A percentile compares a stretch with the other conserved stretches of the same genome.
Evolutionary conservation across 2,888 invertebrate species (phyloP).

Genomic region (Hermaeophaga mercurialis): DNA sequence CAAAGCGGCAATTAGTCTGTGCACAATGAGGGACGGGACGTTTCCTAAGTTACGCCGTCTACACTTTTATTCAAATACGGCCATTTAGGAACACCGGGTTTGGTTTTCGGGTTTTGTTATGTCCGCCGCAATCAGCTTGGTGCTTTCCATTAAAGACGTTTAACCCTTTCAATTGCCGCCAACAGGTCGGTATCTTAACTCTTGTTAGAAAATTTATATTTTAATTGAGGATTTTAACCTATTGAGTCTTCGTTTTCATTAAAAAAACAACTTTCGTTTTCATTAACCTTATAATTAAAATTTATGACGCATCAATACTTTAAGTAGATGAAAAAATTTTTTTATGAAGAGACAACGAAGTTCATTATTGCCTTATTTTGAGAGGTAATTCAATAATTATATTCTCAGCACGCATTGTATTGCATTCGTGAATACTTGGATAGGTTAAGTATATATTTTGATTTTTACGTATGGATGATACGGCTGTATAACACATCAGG

Average conservation of each 20-base stretch:
- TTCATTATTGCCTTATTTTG: too few species aligned
- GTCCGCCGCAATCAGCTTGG: conserved; percentile 26
- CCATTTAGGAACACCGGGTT: conserved; percentile 24
- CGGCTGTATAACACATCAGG: too few species aligned
- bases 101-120: conserved; percentile 25
- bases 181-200: not conserved
- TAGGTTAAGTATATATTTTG: too few species aligned
- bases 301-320: too few species aligned
- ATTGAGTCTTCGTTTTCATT: conserved; percentile 4
- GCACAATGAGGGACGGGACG: conserved; percentile 35
- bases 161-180: conserved; percentile 25
- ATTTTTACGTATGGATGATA: too few species aligned
- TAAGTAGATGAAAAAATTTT: too few species aligned
- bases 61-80: conserved; percentile 28
- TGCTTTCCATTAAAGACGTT: conserved; percentile 20
- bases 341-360: too few species aligned
- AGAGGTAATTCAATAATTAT: too few species aligned
- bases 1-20: conserved; percentile 43
- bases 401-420: too few species aligned
- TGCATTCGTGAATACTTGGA: too few species aligned
- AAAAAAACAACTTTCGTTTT: too few species aligned
- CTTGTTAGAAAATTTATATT: conserved; percentile 10
- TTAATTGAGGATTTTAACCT: conserved; percentile 29
- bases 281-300: too few species aligned
- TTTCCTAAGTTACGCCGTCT: conserved; percentile 38